These are phyloP conservation scores for Lacanobia oleracea DNA, from an alignment of 2,888 invertebrate species.

Conservation along the genomic window DNA sequence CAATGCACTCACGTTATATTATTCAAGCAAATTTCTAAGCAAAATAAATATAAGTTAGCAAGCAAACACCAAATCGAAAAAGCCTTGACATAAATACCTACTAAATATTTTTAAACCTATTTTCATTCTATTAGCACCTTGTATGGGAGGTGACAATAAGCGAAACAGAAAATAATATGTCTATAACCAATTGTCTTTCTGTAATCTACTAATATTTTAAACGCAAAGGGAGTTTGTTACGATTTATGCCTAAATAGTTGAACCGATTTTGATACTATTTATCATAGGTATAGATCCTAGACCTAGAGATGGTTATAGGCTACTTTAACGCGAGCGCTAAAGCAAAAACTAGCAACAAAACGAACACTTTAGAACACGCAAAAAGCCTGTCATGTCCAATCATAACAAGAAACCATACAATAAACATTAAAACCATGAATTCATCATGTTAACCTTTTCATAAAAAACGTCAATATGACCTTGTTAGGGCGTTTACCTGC, in stretches of 20 bases:
- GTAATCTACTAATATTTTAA: neutral
- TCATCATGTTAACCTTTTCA: conserved; percentile 38
- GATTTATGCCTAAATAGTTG: too few relatives aligned
- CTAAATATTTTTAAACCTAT: conserved; percentile 12
- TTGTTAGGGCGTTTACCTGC: conserved; percentile 60
- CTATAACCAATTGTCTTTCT: neutral
- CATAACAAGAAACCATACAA: conserved; percentile 26
- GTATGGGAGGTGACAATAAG: conserved; percentile 20
- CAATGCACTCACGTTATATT: neutral
- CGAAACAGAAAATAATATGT: neutral
- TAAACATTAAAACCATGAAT: conserved; percentile 1
- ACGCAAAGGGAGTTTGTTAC: too few relatives aligned
- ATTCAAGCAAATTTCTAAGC: neutral
- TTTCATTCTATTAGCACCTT: conserved; percentile 41
- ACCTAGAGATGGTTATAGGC: too few relatives aligned
- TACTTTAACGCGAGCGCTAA: too few relatives aligned
- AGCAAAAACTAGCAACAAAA: too few relatives aligned
- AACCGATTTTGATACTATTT: too few relatives aligned
- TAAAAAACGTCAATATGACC: conserved; percentile 54
- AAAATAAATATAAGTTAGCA: conserved; percentile 22
- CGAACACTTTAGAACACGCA: neutral
- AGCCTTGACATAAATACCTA: conserved; percentile 49
- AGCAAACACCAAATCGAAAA: neutral
- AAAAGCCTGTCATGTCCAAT: conserved; percentile 9
- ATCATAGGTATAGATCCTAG: too few relatives aligned